These are phyloP conservation scores for Amazona guildingii DNA, from an alignment of 2,113 vertebrate genomes.

Conservation along the genomic window DNA sequence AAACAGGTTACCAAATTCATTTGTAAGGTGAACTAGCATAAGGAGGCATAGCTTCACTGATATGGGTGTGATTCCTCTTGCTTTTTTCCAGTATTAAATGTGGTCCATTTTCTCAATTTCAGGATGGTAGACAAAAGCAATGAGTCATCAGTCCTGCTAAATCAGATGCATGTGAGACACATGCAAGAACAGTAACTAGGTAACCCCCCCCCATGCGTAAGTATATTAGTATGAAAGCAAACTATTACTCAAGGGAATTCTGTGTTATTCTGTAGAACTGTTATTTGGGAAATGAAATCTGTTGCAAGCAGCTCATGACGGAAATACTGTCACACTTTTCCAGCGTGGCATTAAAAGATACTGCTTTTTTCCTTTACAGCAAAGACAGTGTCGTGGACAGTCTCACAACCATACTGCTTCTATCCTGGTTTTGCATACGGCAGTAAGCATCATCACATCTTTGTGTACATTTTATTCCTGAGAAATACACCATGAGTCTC, in stretches of 20 bases:
- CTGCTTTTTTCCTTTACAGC: neutral
- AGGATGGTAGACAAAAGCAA: neutral
- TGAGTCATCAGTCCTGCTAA: neutral
- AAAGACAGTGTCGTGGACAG: neutral
- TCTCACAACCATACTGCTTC: neutral
- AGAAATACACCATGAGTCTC: neutral
- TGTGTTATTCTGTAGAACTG: neutral
- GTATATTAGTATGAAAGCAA: neutral
- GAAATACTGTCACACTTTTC: neutral
- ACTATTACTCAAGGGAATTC: neutral
- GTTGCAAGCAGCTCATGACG: neutral
- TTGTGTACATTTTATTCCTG: neutral
- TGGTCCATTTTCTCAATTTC: neutral
- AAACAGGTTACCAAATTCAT: neutral
- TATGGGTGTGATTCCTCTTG: neutral
- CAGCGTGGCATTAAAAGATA: neutral
- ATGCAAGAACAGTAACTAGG: neutral
- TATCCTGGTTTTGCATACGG: neutral
- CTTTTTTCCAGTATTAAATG: neutral
- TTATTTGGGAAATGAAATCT: neutral
- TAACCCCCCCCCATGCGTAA: accelerated
- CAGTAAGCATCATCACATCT: neutral
- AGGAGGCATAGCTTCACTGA: neutral
- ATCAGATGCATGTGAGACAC: neutral
- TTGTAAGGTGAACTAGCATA: neutral